phyloP scores from a whole-genome alignment of 2,113 vertebrate species.

The Psilopsiagon aymara region DNA sequence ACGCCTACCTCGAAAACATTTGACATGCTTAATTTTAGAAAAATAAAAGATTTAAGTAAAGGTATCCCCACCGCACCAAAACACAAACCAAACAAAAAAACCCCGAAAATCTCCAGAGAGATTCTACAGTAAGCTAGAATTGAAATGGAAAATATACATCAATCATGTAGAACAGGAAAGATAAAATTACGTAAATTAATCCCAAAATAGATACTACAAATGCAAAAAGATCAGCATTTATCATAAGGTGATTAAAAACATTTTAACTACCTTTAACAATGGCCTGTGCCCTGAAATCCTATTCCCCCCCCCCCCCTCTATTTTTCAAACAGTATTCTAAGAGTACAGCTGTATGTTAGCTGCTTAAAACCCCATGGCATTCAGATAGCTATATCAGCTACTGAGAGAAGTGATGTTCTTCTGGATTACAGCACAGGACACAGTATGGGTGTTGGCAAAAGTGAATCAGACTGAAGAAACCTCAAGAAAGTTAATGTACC shows the following conservation, averaged over 20 bases:
- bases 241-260: neutral
- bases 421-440: neutral
- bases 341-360: neutral
- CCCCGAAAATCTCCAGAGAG: neutral
- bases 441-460: neutral
- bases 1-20: neutral
- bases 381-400: neutral
- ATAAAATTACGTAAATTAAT: neutral
- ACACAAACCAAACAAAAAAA: no score
- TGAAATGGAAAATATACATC: neutral
- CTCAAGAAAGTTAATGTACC: neutral
- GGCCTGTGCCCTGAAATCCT: neutral
- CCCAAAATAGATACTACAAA: neutral
- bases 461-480: neutral
- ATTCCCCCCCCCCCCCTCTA: no score
- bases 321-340: neutral
- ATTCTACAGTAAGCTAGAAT: neutral
- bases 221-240: neutral
- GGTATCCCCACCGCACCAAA: accelerated
- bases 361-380: accelerated
- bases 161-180: neutral
- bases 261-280: neutral
- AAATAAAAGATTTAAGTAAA: neutral
- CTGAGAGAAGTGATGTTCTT: neutral
- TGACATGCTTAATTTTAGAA: neutral